Conservation (phyloP, 2,113 vertebrate species). For the Tragulus kanchil region DNA sequence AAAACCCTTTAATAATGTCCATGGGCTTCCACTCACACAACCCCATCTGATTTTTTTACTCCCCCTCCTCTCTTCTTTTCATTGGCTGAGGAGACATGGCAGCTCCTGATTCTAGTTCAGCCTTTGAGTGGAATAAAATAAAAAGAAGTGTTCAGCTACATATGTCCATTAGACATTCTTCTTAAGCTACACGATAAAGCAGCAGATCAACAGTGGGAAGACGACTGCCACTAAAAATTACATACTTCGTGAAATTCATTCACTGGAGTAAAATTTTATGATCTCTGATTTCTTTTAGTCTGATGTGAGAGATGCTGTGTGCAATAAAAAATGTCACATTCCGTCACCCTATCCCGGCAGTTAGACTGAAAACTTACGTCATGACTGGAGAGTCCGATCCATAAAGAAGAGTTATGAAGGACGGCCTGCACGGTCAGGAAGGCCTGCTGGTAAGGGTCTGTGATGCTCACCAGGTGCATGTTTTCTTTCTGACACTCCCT, state of each 20-base stretch:
- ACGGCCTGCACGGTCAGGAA: slow-evolving; percentile 89
- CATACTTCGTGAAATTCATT: not conserved
- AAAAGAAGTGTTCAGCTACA: not conserved
- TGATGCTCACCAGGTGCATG: slow-evolving; percentile 94
- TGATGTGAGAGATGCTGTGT: not conserved
- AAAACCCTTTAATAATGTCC: not conserved
- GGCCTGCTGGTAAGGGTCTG: slow-evolving; percentile 92
- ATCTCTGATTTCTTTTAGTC: not conserved
- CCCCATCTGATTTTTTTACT: not conserved
- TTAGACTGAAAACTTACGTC: slow-evolving; percentile 89
- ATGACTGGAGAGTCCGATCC: slow-evolving; percentile 95
- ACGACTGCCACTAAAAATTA: not conserved
- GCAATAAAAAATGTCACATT: not conserved
- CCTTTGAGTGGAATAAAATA: slow-evolving; percentile 22
- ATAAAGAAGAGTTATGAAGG: slow-evolving; percentile 88
- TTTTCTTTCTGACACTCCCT: slow-evolving; percentile 86
- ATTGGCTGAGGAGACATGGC: not conserved
- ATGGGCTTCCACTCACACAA: not conserved
- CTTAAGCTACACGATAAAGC: not conserved
- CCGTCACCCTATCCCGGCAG: not conserved
- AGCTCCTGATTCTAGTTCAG: slow-evolving; percentile 5
- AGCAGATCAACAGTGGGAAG: not conserved
- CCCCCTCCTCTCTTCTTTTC: not conserved
- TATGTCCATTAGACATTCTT: not conserved
- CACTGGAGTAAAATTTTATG: not conserved